A percentile compares a stretch with the other conserved stretches of the same genome.
phyloP scores from a whole-genome alignment of 2,113 vertebrate genomes.

The Synodontis membranacea region DNA sequence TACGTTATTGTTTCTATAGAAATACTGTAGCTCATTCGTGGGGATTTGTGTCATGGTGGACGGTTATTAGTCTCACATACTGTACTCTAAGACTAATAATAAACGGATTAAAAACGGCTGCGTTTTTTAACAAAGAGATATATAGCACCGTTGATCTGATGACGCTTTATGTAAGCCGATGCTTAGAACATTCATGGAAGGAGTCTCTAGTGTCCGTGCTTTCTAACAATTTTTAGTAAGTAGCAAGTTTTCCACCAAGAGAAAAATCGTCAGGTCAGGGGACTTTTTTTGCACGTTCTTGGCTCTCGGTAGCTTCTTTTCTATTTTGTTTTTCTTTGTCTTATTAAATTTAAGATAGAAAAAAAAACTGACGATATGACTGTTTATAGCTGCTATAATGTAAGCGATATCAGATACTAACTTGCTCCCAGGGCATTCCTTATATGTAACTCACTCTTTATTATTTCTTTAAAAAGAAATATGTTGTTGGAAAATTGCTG shows the following conservation, averaged over 20 bases:
- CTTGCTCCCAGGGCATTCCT: not conserved
- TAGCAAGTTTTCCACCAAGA: not conserved
- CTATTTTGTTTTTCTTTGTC: not conserved
- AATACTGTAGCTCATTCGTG: not conserved
- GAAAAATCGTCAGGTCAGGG: not conserved
- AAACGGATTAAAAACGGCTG: not conserved
- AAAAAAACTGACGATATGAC: not conserved
- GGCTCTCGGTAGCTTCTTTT: not conserved
- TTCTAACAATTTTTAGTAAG: slow-evolving; percentile 2
- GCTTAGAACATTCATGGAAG: not conserved
- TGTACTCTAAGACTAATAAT: not conserved
- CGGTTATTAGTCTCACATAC: not conserved
- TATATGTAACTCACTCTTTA: not conserved
- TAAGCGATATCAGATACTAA: not conserved
- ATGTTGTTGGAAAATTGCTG: not conserved
- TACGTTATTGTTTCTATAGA: not conserved
- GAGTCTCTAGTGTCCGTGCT: not conserved
- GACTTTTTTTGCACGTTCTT: not conserved
- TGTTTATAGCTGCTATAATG: not conserved
- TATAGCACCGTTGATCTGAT: not conserved
- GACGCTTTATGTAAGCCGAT: not conserved
- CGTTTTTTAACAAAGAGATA: not conserved
- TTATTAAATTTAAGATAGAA: not conserved
- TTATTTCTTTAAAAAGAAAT: no score
- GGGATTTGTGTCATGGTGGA: not conserved